phyloP scores from a whole-genome alignment of 2,113 vertebrate genomes.

The Theropithecus gelada region DNA sequence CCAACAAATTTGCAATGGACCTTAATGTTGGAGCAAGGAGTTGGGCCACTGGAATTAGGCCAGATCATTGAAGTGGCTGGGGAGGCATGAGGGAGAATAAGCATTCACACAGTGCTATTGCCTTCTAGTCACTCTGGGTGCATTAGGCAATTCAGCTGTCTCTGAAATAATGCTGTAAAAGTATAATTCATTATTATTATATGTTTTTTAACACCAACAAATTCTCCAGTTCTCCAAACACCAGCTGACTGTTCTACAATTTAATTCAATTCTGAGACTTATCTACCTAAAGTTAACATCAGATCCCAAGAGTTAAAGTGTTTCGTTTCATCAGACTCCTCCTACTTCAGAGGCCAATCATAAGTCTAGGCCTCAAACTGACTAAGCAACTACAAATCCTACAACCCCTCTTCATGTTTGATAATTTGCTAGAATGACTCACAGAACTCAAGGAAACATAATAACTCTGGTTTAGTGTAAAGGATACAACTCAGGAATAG shows the following conservation, averaged over 20 bases:
- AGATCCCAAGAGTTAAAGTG: neutral
- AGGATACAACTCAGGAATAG: neutral
- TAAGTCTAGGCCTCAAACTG: neutral
- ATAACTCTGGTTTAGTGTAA: neutral
- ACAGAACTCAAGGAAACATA: neutral
- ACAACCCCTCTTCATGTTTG: neutral
- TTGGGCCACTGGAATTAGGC: neutral
- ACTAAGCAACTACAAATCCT: neutral
- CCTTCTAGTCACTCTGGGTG: neutral
- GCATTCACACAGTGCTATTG: neutral
- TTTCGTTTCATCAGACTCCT: no score
- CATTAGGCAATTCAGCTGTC: neutral
- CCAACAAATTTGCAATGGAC: neutral
- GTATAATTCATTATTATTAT: neutral
- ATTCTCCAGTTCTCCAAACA: neutral
- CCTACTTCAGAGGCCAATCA: neutral
- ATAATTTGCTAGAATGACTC: neutral
- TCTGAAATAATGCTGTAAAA: conserved; percentile 13
- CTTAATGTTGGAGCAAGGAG: neutral
- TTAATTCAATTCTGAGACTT: neutral
- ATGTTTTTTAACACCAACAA: neutral
- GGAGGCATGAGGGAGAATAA: neutral
- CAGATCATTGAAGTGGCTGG: neutral
- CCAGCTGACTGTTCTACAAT: neutral
- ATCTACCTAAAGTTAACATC: neutral